Base-by-base conservation (phyloP, 2,797 vertebrate species). In the Lindbergichthys nudifrons region DNA sequence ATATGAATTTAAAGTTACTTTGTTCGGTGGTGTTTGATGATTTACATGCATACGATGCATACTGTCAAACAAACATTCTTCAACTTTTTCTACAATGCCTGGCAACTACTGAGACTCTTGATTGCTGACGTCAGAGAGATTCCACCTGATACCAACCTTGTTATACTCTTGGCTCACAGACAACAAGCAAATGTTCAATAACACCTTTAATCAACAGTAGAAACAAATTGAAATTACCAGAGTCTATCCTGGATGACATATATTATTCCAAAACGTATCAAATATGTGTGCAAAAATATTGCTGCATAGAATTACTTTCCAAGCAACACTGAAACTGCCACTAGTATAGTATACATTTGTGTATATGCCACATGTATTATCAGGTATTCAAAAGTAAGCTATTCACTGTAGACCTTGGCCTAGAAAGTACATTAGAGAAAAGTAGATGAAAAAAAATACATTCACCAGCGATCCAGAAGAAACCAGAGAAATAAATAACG, bases 381-480 rank as follows among this genome's bases (percentile, higher is more conserved):
- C 45, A 54, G 42, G 32, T 64, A n/a, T 66, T 68, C 36, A 39
- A 65, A 36, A 46, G 26, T 26, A 26, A 26, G 26, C 26, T 26
- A 26, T 26, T 26, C 26, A 26, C 26, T 26, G 4, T 26, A 26
- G 26, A 26, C 4, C 26, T 26, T 26, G 48, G 21, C 39, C 3
- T 53, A 67, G 39, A 70, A 23, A 64, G 66, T 51, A 16, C 0
- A 16, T 13, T 14, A 39, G n/a, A 3, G 21, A 70, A 56, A 23
- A 57, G 19, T 10, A 52, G 42, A 61, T 54, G n/a, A 23, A 26
- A 8, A 45, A 10, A 58, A 7, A 19, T 23, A 54, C 41, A 56
- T 70, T 50, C 23, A 63, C 47, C 10, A 59, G 46, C 42, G 71
- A 62, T 7, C 26, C 10, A 42, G 65, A 63, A n/a, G 50, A 66